These are phyloP conservation scores for Anomalospiza imberbis DNA, from an alignment of 2,797 vertebrate genomes.

Conservation along the genomic window DNA sequence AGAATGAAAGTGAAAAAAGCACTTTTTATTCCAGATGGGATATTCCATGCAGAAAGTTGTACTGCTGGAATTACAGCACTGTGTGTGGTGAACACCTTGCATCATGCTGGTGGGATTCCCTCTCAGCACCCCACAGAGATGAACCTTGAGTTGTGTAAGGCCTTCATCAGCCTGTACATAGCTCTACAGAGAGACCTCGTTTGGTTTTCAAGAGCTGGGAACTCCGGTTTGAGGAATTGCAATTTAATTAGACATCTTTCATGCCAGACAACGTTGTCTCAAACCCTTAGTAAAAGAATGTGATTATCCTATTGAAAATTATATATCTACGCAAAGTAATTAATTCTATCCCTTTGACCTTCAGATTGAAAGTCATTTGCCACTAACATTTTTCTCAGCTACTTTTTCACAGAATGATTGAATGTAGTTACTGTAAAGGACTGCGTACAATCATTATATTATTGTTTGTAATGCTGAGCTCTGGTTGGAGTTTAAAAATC, in stretches of 20 bases:
- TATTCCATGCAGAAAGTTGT: neutral
- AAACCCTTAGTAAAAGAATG: neutral
- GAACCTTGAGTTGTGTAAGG: neutral
- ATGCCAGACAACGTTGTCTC: neutral
- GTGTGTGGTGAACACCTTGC: rapidly evolving
- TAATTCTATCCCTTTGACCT: neutral
- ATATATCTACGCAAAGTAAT: neutral
- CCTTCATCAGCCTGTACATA: neutral
- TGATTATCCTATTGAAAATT: neutral
- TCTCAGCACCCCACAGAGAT: neutral
- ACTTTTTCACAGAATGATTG: neutral
- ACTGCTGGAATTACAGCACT: neutral
- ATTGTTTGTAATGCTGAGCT: neutral
- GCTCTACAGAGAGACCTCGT: neutral
- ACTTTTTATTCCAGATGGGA: neutral
- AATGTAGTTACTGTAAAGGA: neutral
- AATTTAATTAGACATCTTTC: neutral
- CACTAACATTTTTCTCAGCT: neutral
- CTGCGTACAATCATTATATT: neutral
- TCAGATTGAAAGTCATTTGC: neutral
- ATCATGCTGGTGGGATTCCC: neutral
- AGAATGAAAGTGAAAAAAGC: neutral
- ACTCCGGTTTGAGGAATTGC: neutral
- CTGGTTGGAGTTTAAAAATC: neutral
- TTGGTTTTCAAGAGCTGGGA: neutral